phyloP scores from a whole-genome alignment of 1,140 invertebrate genomes.

The Drosophila sp. region DNA sequence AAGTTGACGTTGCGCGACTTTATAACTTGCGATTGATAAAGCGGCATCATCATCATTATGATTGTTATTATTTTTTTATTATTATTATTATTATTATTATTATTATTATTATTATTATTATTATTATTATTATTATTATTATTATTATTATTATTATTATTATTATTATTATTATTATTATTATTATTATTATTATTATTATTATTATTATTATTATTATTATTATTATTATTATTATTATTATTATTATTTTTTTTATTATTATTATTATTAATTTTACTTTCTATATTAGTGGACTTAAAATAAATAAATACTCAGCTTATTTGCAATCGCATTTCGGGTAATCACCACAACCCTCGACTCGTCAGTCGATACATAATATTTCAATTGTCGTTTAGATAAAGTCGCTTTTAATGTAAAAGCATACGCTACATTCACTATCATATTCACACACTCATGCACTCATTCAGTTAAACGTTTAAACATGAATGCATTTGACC shows the following conservation, averaged over 20 bases:
- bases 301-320: not conserved
- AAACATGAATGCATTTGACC: not conserved
- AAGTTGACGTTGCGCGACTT: constrained; percentile 26
- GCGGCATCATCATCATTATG: not conserved
- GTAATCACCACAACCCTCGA: not conserved
- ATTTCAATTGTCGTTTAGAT: not conserved
- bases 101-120: constrained; percentile 35
- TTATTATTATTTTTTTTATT: too few relatives aligned
- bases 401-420: constrained; percentile 2
- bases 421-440: not conserved
- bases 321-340: not conserved
- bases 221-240: constrained; percentile 13
- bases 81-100: constrained; percentile 13
- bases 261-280: constrained; percentile 14
- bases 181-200: too few relatives aligned
- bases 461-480: not conserved
- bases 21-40: constrained; percentile 9
- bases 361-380: not conserved
- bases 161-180: not conserved
- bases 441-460: not conserved
- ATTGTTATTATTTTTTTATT: constrained; percentile 24
- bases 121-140: constrained; percentile 11
- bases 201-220: constrained; percentile 19
- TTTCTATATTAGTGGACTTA: too few relatives aligned
- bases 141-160: constrained; percentile 26